These are phyloP conservation scores for Donacobius atricapilla DNA, from an alignment of 2,113 vertebrate species.

Conservation along the genomic window DNA sequence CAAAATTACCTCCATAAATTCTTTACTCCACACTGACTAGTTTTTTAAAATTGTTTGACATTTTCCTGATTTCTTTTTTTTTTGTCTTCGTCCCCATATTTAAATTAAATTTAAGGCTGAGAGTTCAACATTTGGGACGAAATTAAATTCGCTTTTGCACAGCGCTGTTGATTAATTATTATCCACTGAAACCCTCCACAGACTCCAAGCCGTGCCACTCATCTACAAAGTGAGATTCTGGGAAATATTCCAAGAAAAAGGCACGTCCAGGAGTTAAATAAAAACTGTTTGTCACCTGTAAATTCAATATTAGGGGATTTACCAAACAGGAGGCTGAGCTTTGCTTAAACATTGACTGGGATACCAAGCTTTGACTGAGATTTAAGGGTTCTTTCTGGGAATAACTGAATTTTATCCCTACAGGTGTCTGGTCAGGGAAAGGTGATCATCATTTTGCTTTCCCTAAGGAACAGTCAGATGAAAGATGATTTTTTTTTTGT, in stretches of 20 bases:
- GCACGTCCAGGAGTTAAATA: background rate
- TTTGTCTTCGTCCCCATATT: background rate
- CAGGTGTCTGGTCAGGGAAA: background rate
- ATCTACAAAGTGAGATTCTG: background rate
- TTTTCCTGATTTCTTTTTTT: background rate
- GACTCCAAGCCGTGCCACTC: background rate
- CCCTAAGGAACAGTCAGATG: background rate
- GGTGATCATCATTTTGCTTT: background rate
- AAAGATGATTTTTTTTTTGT: background rate
- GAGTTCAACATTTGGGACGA: background rate
- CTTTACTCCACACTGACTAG: fast-evolving
- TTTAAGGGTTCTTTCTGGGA: background rate
- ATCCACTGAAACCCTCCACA: background rate
- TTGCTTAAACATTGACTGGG: background rate
- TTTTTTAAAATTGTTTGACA: background rate
- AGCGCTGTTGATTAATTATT: background rate
- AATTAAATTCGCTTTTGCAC: background rate
- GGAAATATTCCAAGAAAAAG: background rate
- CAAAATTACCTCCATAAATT: background rate
- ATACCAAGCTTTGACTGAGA: background rate
- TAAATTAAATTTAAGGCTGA: background rate
- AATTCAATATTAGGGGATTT: background rate
- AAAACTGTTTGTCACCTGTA: background rate
- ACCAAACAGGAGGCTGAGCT: background rate
- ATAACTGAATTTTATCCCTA: background rate